Evolutionary conservation across 2,888 invertebrate species (phyloP), one percentile per base, ranked within the genome.

Genomic region (Aleiodes alternator): DNA sequence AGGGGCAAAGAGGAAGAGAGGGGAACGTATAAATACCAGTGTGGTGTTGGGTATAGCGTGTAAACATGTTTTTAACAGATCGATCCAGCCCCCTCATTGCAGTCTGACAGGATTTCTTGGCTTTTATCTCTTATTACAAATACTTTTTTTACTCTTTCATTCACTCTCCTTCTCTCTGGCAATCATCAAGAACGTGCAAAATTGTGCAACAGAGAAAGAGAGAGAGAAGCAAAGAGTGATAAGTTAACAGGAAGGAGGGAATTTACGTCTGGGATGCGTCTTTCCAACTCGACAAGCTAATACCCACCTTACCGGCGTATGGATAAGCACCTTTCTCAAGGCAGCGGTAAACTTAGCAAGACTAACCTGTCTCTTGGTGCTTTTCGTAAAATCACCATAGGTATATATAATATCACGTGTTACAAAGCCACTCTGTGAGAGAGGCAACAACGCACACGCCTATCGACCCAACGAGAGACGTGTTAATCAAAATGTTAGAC

Each of bases 401-500:
- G 66, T 72, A 72, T 51, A 23, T 23, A 55, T 55, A 51, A 34
- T 38, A 48, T 55, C 57, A 53, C 61, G 61, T 61, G 61, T 57
- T 73, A 69, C 34, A 51, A 50, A 73, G 43, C 53, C 73, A 51
- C 57, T 68, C 34, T 50, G n/a, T 12, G 64, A 51, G 48, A 16
- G 64, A 51, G 48, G 38, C 43, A 69, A 73, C 23, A 23, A 23
- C 73, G 57, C 68, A 66, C 72, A 64, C 61, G 73, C 50, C 57
- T 61, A 72, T 72, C 69, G 71, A 76, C 73, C 70, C 75, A 78
- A 43, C 43, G 43, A 76, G 83, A 85, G 87, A 89, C 88, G 88
- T 88, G 88, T 89, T 89, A 89, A 89, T 89, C 88, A 88, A 89
- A 88, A 88, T 89, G 88, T 88, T 88, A 86, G 87, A 88, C 89